A percentile compares a stretch with the other conserved stretches of the same genome.
Evolutionary conservation across 2,888 invertebrate species (phyloP).

Genomic region (Cerastoderma edule): DNA sequence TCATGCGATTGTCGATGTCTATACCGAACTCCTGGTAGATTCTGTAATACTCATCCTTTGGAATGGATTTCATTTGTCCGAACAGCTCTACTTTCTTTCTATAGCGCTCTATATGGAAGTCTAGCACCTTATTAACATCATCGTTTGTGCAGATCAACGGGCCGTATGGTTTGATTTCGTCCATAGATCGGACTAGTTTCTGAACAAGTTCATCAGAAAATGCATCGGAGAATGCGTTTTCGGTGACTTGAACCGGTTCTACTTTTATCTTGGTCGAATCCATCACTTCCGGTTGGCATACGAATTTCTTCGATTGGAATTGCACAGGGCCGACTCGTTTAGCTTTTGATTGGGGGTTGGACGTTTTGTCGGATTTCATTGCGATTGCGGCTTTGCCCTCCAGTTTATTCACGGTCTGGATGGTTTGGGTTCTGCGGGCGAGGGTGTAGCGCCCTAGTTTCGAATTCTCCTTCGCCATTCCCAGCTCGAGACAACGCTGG

Average conservation of each 20-base stretch:
- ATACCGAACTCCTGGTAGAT: slow-evolving; percentile 52
- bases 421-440: slow-evolving; percentile 54
- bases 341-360: neutral
- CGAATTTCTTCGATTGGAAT: slow-evolving; percentile 16
- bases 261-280: neutral
- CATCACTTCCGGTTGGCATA: neutral
- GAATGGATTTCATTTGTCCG: slow-evolving; percentile 47
- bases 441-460: slow-evolving; percentile 57
- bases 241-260: neutral
- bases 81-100: slow-evolving; percentile 41
- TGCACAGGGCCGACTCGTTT: neutral
- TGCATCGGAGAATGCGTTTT: slow-evolving; percentile 23
- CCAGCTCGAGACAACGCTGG: slow-evolving; percentile 50
- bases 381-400: slow-evolving; percentile 38
- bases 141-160: slow-evolving; percentile 24
- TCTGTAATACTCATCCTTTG: slow-evolving; percentile 53
- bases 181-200: slow-evolving; percentile 43
- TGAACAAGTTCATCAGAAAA: slow-evolving; percentile 31
- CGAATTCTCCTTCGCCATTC: slow-evolving; percentile 59
- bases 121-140: slow-evolving; percentile 32
- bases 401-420: slow-evolving; percentile 48
- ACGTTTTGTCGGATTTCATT: neutral
- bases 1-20: slow-evolving; percentile 52
- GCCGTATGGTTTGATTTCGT: slow-evolving; percentile 50
- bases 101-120: slow-evolving; percentile 45